These are phyloP conservation scores for Trichopoda pennipes DNA, from an alignment of 2,888 invertebrate genomes.

Conservation along the genomic window DNA sequence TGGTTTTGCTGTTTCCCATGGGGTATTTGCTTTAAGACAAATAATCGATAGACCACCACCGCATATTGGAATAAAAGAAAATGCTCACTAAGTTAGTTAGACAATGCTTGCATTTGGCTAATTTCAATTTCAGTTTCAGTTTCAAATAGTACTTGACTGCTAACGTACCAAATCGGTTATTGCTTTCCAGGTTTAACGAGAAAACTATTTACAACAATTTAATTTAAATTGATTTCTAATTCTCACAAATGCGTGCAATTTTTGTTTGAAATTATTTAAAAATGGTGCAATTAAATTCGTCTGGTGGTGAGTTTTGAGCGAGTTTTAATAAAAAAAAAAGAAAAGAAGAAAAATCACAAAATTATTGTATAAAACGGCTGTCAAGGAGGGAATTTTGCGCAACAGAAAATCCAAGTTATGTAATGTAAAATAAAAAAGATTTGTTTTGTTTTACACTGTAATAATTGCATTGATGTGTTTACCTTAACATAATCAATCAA, in stretches of 20 bases:
- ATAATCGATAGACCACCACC: constrained; percentile 55
- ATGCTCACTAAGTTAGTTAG: constrained; percentile 76
- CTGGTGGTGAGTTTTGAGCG: constrained; percentile 57
- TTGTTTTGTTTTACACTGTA: too few relatives aligned
- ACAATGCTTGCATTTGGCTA: constrained; percentile 74
- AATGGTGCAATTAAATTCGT: constrained; percentile 63
- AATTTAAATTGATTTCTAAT: constrained; percentile 1
- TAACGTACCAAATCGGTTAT: constrained; percentile 46
- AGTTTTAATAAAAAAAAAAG: background rate
- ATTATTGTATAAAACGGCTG: constrained; percentile 18
- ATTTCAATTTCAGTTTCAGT: constrained; percentile 72
- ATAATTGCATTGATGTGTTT: too few relatives aligned
- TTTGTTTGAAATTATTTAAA: constrained; percentile 12
- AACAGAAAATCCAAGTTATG: constrained; percentile 36
- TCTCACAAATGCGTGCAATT: constrained; percentile 19
- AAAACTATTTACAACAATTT: background rate
- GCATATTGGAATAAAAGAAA: constrained; percentile 71
- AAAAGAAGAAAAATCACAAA: background rate
- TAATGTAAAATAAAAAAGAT: constrained; percentile 6
- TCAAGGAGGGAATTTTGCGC: constrained; percentile 7
- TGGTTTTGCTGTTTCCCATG: constrained; percentile 29
- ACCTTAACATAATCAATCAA: too few relatives aligned
- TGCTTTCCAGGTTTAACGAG: background rate
- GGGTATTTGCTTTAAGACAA: constrained; percentile 45
- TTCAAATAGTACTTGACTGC: constrained; percentile 58